Evolutionary conservation across 1,140 invertebrate species (phyloP).

Genomic region (Phortica variegata): DNA sequence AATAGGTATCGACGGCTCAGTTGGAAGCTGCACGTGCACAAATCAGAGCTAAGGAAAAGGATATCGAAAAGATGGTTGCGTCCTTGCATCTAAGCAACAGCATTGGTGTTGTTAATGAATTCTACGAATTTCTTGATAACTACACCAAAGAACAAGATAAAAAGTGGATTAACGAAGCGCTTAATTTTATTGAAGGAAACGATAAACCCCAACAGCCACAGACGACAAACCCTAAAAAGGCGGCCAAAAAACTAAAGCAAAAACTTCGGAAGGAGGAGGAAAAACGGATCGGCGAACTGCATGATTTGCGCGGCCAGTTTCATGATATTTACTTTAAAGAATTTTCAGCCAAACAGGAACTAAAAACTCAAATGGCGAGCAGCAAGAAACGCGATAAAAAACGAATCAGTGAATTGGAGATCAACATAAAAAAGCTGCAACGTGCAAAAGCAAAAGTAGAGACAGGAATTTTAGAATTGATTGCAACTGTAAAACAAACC

Average conservation of each 20-base stretch:
- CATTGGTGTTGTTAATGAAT: conserved; percentile 48
- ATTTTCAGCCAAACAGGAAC: conserved; percentile 47
- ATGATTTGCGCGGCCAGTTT: conserved; percentile 48
- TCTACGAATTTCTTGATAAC: conserved; percentile 46
- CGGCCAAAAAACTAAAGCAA: conserved; percentile 54
- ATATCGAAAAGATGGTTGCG: too few relatives aligned
- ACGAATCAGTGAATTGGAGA: conserved; percentile 49
- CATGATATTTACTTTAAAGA: conserved; percentile 56
- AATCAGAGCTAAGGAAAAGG: neutral
- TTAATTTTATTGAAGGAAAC: conserved; percentile 49
- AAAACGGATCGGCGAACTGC: conserved; percentile 48
- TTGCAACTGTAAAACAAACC: conserved; percentile 48
- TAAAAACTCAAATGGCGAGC: conserved; percentile 39
- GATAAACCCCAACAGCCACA: conserved; percentile 43
- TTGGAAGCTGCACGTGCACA: conserved; percentile 1
- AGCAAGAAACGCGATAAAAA: conserved; percentile 52
- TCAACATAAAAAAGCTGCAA: conserved; percentile 51
- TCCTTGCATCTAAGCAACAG: conserved; percentile 21
- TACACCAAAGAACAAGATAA: conserved; percentile 43
- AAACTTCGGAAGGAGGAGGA: conserved; percentile 53
- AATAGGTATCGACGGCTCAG: neutral
- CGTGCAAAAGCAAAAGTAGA: conserved; percentile 51
- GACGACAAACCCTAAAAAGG: conserved; percentile 47
- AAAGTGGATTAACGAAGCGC: conserved; percentile 48
- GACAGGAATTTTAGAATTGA: conserved; percentile 46